Evolutionary conservation across 1,140 invertebrate genomes (phyloP).

Genomic region (Caenorhabditis elegans): DNA sequence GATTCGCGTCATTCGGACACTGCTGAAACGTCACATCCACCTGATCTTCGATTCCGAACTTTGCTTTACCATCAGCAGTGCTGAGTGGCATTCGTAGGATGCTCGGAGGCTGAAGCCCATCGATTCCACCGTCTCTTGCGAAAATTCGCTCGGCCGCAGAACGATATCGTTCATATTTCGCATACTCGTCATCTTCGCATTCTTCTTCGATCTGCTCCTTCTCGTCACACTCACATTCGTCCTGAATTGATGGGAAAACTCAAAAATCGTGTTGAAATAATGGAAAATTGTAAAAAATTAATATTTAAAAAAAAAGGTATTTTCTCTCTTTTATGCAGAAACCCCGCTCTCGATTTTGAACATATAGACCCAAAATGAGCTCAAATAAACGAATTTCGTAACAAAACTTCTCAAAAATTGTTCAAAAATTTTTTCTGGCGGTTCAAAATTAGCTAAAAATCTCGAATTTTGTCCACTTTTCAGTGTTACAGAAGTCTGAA

Average conservation of each 20-base stretch:
- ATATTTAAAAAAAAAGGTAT: too few relatives aligned
- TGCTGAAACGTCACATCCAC: not conserved
- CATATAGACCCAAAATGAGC: too few relatives aligned
- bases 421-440: too few relatives aligned
- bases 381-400: too few relatives aligned
- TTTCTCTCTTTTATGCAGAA: too few relatives aligned
- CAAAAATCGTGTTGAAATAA: not conserved
- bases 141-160: not conserved
- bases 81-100: not conserved
- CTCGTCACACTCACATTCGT: not conserved
- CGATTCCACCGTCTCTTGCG: not conserved
- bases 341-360: too few relatives aligned
- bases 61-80: not conserved
- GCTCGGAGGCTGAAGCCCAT: not conserved
- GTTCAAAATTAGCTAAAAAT: too few relatives aligned
- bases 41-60: not conserved
- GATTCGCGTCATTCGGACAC: not conserved
- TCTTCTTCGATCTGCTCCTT: conserved; percentile 3
- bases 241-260: not conserved
- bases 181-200: not conserved
- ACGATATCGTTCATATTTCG: not conserved
- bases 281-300: too few relatives aligned
- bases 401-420: too few relatives aligned
- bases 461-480: too few relatives aligned
- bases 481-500: too few relatives aligned